Conservation (phyloP, 1,140 invertebrate species). For the Nymphalis io region DNA sequence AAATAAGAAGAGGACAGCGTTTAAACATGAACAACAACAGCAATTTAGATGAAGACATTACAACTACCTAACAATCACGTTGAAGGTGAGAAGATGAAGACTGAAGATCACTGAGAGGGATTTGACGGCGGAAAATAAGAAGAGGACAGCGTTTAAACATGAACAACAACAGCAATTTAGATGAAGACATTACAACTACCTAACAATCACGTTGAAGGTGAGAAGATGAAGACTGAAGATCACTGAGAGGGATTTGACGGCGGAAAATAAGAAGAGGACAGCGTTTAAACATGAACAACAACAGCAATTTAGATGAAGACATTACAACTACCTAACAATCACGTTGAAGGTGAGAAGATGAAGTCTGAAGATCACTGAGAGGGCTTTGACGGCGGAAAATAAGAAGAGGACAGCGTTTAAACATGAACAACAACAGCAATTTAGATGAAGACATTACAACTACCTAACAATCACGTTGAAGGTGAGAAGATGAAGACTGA, state of each 20-base stretch:
- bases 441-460: conserved; percentile 29
- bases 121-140: conserved; percentile 17
- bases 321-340: too few species aligned
- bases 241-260: conserved; percentile 22
- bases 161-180: conserved; percentile 5
- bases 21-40: too few species aligned
- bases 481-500: conserved; percentile 35
- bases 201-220: conserved; percentile 19
- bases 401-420: conserved; percentile 23
- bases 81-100: not conserved
- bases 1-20: too few species aligned
- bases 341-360: too few species aligned
- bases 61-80: too few species aligned
- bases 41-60: too few species aligned
- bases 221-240: conserved; percentile 27
- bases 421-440: too few species aligned
- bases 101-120: conserved; percentile 12
- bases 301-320: conserved; percentile 22
- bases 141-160: conserved; percentile 1
- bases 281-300: conserved; percentile 19
- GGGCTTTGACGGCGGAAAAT: conserved; percentile 34
- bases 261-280: conserved; percentile 25
- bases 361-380: conserved; percentile 15
- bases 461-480: conserved; percentile 3
- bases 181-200: conserved; percentile 12